A percentile compares a stretch with the other conserved stretches of the same genome.
Evolutionary conservation across 2,113 vertebrate genomes (phyloP).

Genomic region (Recurvirostra avosetta): DNA sequence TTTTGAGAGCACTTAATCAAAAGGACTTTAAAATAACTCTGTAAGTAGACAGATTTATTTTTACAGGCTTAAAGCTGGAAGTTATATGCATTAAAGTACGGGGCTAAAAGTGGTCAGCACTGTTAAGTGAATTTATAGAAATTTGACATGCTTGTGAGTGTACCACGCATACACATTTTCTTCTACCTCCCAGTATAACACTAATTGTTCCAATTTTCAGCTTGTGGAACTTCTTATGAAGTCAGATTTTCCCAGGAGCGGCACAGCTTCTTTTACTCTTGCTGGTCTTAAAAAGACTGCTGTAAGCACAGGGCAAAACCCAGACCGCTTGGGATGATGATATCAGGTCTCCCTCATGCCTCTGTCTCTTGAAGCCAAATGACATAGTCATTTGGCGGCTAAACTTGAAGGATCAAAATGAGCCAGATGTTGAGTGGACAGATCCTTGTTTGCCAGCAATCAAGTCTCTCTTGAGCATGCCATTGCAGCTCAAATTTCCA

Average conservation of each 20-base stretch:
- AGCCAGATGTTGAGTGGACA: not conserved
- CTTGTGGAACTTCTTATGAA: not conserved
- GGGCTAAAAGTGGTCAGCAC: not conserved
- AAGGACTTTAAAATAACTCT: not conserved
- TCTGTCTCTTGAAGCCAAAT: not conserved
- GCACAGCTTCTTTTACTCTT: not conserved
- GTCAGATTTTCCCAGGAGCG: not conserved
- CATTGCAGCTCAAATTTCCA: not conserved
- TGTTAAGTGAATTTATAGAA: not conserved
- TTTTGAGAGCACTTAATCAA: not conserved
- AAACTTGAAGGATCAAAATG: not conserved
- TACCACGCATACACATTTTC: rapidly evolving
- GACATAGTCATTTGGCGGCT: not conserved
- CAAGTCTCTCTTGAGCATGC: not conserved
- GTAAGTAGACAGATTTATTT: not conserved
- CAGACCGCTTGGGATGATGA: not conserved
- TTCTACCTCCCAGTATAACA: not conserved
- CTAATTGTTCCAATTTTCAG: not conserved
- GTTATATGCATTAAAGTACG: not conserved
- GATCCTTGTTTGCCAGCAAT: not conserved
- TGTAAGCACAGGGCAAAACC: not conserved
- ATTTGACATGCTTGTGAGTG: not conserved
- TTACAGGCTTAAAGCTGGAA: not conserved
- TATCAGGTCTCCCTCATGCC: not conserved
- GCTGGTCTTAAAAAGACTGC: not conserved